Percentiles rank a stretch among this genome's conserved stretches.
Conservation (phyloP, 2,113 vertebrate genomes). For the Gallinago jamesoni region DNA sequence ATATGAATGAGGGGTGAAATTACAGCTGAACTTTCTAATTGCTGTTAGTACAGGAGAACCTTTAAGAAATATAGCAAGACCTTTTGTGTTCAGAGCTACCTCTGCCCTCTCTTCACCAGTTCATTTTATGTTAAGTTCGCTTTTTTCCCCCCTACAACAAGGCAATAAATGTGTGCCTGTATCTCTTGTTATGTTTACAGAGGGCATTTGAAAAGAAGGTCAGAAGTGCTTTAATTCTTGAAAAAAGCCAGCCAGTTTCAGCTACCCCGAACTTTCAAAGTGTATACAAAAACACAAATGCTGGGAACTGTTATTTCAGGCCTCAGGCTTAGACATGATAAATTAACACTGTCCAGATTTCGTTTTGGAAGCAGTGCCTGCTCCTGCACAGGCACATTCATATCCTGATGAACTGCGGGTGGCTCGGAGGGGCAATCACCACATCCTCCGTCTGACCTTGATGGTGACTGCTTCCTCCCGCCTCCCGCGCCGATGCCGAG, state of each 20-base stretch:
- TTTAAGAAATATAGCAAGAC: slow-evolving; percentile 61
- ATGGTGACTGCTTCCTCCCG: background rate
- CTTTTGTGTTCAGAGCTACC: slow-evolving; percentile 16
- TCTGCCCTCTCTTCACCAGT: background rate
- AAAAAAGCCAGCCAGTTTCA: background rate
- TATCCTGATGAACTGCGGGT: background rate
- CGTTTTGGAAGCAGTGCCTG: background rate
- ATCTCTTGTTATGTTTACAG: slow-evolving; percentile 20
- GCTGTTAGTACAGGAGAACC: slow-evolving; percentile 67
- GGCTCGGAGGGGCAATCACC: background rate
- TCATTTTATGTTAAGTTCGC: background rate
- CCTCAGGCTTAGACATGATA: slow-evolving; percentile 18
- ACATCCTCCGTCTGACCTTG: background rate
- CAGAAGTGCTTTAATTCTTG: slow-evolving; percentile 27
- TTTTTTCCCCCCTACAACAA: background rate
- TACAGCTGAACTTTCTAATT: slow-evolving; percentile 79
- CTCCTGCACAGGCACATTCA: background rate
- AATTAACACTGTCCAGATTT: slow-evolving; percentile 37
- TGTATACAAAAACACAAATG: background rate
- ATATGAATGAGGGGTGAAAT: slow-evolving; percentile 73
- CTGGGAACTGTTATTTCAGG: slow-evolving; percentile 27
- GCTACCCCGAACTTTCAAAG: slow-evolving; percentile 30
- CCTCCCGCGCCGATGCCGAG: background rate
- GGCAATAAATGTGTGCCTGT: background rate
- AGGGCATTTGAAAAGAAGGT: slow-evolving; percentile 40